These are phyloP conservation scores for Aplysia californica DNA, from an alignment of 1,140 invertebrate species.

Conservation along the genomic window DNA sequence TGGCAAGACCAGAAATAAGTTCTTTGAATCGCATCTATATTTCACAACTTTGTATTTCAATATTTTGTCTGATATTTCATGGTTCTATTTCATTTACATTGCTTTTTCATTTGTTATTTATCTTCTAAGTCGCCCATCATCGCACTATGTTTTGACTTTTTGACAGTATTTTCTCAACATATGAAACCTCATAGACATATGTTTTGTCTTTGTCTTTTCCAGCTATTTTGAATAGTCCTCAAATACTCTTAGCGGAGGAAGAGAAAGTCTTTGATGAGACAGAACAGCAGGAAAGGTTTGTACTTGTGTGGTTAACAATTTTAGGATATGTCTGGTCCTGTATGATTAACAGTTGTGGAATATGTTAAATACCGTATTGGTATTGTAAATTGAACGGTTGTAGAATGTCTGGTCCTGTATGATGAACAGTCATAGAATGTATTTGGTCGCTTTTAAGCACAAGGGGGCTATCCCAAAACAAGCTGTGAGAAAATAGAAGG, in stretches of 20 bases:
- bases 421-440: neutral
- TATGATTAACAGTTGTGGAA: neutral
- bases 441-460: no score
- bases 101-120: no score
- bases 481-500: no score
- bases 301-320: neutral
- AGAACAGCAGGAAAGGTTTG: slow-evolving; percentile 18
- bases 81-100: no score
- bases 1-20: no score
- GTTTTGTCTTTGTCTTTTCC: no score
- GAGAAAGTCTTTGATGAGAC: slow-evolving; percentile 28
- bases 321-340: neutral
- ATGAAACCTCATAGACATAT: no score
- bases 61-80: no score
- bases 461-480: no score
- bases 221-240: slow-evolving; percentile 25
- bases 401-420: neutral
- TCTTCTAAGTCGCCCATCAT: neutral
- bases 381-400: no score
- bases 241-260: slow-evolving; percentile 26
- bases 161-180: neutral
- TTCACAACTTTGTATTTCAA: no score
- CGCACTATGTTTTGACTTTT: neutral
- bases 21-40: no score
- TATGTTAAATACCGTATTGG: neutral